A percentile compares a stretch with the other conserved stretches of the same genome.
phyloP scores from a whole-genome alignment of 1,140 invertebrate genomes.

The Bicyclus anynana region DNA sequence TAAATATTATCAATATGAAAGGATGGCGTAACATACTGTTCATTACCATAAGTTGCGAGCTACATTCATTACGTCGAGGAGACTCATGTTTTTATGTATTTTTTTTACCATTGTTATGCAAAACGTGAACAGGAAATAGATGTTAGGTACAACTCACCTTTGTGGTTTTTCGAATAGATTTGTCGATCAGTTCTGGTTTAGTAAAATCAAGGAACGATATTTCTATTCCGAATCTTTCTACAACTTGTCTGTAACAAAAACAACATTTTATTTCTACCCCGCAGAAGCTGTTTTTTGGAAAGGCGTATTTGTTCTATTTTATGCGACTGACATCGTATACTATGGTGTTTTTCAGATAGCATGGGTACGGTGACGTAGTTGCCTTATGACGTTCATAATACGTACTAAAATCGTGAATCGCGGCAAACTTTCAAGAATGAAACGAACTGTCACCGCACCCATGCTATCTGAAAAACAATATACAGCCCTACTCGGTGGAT shows the following conservation, averaged over 20 bases:
- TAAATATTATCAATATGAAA: slow-evolving; percentile 1
- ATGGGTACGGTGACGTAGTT: too few species aligned
- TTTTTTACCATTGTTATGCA: not conserved
- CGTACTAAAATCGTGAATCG: too few species aligned
- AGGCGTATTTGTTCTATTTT: too few species aligned
- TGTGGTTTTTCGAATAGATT: slow-evolving; percentile 88
- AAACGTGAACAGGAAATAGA: not conserved
- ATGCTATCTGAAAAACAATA: too few species aligned
- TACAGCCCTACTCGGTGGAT: too few species aligned
- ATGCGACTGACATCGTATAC: too few species aligned
- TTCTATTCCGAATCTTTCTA: slow-evolving; percentile 83
- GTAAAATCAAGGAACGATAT: slow-evolving; percentile 91
- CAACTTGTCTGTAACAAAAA: slow-evolving; percentile 75
- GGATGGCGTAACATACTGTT: not conserved
- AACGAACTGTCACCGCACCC: too few species aligned
- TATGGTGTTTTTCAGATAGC: too few species aligned
- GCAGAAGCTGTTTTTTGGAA: too few species aligned
- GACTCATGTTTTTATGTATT: slow-evolving; percentile 5
- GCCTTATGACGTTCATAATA: too few species aligned
- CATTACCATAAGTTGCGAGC: not conserved
- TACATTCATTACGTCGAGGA: not conserved
- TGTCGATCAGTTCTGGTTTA: slow-evolving; percentile 81
- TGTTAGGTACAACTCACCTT: slow-evolving; percentile 80
- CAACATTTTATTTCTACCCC: slow-evolving; percentile 1
- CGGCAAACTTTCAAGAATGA: too few species aligned